Conservation (phyloP, 2,797 vertebrate species). For the Harpagifer antarcticus region DNA sequence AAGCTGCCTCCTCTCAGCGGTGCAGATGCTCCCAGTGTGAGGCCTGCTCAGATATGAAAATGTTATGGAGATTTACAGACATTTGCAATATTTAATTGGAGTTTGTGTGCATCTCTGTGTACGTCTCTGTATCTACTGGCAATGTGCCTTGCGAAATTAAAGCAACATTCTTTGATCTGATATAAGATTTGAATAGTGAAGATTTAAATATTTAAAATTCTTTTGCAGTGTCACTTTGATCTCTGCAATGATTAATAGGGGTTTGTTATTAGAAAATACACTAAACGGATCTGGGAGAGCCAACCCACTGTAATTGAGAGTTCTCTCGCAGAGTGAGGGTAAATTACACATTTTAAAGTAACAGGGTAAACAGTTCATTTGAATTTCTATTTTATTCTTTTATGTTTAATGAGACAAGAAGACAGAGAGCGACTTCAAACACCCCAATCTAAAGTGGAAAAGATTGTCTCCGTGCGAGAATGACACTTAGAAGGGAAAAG, state of each 20-base stretch:
- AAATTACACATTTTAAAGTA: conserved; percentile 86
- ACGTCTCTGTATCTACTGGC: conserved; percentile 78
- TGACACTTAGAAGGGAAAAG: conserved; percentile 72
- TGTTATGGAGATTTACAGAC: conserved; percentile 80
- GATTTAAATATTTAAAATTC: conserved; percentile 89
- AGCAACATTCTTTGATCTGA: conserved; percentile 87
- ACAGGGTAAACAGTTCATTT: conserved; percentile 87
- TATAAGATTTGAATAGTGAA: conserved; percentile 85
- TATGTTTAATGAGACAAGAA: conserved; percentile 86
- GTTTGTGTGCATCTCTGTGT: conserved; percentile 83
- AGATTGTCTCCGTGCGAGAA: conserved; percentile 71
- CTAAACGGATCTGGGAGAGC: conserved; percentile 82
- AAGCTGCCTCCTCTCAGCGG: conserved; percentile 55
- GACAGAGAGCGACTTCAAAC: conserved; percentile 85
- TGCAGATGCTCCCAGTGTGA: conserved; percentile 73
- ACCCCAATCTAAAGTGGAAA: conserved; percentile 77
- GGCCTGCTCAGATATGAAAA: conserved; percentile 80
- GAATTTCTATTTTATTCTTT: conserved; percentile 81
- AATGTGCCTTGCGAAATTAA: conserved; percentile 83
- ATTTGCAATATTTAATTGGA: conserved; percentile 84
- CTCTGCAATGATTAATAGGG: conserved; percentile 85
- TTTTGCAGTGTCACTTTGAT: conserved; percentile 86
- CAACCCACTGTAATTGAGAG: conserved; percentile 84
- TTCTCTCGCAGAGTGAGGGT: conserved; percentile 80
- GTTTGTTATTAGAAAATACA: conserved; percentile 86